Conservation (phyloP, 2,113 vertebrate genomes). For the Pachyramphus minor region DNA sequence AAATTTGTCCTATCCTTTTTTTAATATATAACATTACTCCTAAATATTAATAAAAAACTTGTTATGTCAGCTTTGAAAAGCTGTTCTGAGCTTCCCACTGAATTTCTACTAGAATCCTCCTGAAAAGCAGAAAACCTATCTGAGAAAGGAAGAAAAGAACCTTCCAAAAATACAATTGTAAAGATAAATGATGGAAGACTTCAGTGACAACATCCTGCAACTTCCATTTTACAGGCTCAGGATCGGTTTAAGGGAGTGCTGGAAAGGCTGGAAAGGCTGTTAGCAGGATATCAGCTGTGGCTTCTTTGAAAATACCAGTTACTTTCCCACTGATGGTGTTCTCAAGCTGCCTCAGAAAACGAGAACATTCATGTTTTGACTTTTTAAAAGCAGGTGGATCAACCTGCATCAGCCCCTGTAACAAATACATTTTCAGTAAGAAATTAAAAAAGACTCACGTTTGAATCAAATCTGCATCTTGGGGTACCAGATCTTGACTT, state of each 20-base stretch:
- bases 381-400: neutral
- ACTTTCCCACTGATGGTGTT: neutral
- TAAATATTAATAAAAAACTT: neutral
- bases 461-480: constrained; percentile 83
- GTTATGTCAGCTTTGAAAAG: neutral
- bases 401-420: neutral
- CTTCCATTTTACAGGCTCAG: neutral
- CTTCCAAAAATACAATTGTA: neutral
- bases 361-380: neutral
- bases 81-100: neutral
- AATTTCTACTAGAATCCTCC: neutral
- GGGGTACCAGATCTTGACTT: constrained; percentile 76
- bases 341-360: neutral
- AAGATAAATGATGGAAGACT: neutral
- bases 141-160: neutral
- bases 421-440: neutral
- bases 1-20: neutral
- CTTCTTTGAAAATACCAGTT: neutral
- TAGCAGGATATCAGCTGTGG: neutral
- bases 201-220: neutral
- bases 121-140: neutral
- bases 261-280: neutral
- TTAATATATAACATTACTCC: neutral
- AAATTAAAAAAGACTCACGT: constrained; percentile 74
- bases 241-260: neutral